phyloP scores from a whole-genome alignment of 2,113 vertebrate species.

The Craseonycteris thonglongyai region DNA sequence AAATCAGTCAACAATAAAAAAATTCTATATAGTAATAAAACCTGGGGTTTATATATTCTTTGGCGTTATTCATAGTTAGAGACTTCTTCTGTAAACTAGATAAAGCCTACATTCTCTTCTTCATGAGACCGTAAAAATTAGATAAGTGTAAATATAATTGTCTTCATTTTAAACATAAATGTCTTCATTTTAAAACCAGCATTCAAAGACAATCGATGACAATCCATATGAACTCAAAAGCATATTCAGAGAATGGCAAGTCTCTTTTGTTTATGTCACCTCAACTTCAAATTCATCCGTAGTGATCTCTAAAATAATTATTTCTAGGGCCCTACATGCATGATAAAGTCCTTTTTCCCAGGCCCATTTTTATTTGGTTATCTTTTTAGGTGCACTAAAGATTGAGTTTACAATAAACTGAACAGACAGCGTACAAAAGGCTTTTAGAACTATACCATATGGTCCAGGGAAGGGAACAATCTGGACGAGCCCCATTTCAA shows the following conservation, averaged over 20 bases:
- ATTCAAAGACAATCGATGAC: slow-evolving; percentile 53
- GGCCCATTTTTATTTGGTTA: slow-evolving; percentile 73
- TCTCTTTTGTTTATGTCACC: slow-evolving; percentile 22
- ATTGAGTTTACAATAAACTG: slow-evolving; percentile 83
- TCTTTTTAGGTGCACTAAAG: slow-evolving; percentile 78
- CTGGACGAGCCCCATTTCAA: slow-evolving; percentile 84
- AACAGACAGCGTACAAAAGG: slow-evolving; percentile 86
- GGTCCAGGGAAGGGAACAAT: slow-evolving; percentile 84
- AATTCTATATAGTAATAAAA: neutral
- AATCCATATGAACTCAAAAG: slow-evolving; percentile 37
- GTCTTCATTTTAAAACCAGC: slow-evolving; percentile 31
- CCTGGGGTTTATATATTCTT: neutral
- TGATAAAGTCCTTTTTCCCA: slow-evolving; percentile 65
- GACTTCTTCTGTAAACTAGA: neutral
- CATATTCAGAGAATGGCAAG: slow-evolving; percentile 46
- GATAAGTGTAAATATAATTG: slow-evolving; percentile 49
- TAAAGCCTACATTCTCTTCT: slow-evolving; percentile 10
- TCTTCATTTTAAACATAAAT: slow-evolving; percentile 50
- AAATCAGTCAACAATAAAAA: neutral
- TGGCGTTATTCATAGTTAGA: neutral
- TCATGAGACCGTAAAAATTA: neutral
- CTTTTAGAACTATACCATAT: slow-evolving; percentile 88
- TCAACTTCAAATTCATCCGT: slow-evolving; percentile 42
- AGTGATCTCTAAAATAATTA: slow-evolving; percentile 61
- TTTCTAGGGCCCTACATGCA: slow-evolving; percentile 56